Base-by-base conservation (phyloP, 2,888 invertebrate genomes). In the Tinea semifulvella region DNA sequence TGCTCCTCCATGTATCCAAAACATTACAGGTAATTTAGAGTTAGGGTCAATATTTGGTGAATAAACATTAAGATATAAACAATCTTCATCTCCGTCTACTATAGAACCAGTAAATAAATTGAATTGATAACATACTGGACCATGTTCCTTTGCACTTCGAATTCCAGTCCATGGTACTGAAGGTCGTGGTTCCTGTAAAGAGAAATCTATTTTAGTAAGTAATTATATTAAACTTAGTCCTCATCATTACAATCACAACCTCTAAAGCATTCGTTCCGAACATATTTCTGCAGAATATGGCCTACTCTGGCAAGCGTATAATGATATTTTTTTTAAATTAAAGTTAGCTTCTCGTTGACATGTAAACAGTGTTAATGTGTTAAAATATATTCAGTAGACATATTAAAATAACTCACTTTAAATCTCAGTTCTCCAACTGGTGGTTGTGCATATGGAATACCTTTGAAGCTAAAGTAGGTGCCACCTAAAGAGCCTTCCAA, bases 1-100 rank as follows among this genome's bases (percentile, higher is more conserved):
- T 0, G 68, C 77, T 46, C 79, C 79, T 1, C 72, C 73, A 19
- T 76, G 72, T 16, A 76, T 70, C 56, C 60, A 75, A 2, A 75
- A 53, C 75, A 75, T 72, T 1, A 76, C 76, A 1, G 75, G 65
- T 2, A 64, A 44, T 0, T 53, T 56, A 1, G 49, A 51, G 0
- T 26, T 16, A 0, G 66, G 63, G 3, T 56, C 57, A 0, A 66
- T 5, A 2, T 64, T 46, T 19, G 76, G 73, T 1, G 68, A 61
- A 47, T 76, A 77, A 1, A 79, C 67, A 44, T 80, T 80, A 0
- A 80, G 54, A 45, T 68, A 77, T 2, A 80, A 55, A 39, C 77
- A 77, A 49, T 80, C 68, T 52, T 70, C 70, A 35, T 68, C 52
- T 67, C 80, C 46, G 54, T 62, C 42, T 10, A 49, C n/a, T 1